A percentile compares a stretch with the other conserved stretches of the same genome.
Evolutionary conservation across 2,888 invertebrate genomes (phyloP).

Genomic region (Torymus tubicola): DNA sequence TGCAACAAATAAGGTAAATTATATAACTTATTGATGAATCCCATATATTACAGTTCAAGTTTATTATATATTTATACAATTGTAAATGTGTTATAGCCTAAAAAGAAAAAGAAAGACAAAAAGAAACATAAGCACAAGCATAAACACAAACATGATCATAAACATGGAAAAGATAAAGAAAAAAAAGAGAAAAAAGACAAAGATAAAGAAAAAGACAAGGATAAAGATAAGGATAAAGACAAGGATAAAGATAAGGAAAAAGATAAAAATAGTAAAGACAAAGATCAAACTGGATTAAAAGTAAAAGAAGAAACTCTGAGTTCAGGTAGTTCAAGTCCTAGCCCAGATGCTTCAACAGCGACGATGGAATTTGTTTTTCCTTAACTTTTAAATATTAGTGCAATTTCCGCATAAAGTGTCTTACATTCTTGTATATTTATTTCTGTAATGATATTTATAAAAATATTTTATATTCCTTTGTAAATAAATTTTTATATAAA

Average conservation of each 20-base stretch:
- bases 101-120: slow-evolving; percentile 92
- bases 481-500: slow-evolving; percentile 49
- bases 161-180: slow-evolving; percentile 78
- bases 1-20: slow-evolving; percentile 77
- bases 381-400: slow-evolving; percentile 53
- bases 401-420: slow-evolving; percentile 32
- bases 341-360: slow-evolving; percentile 79
- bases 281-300: slow-evolving; percentile 79
- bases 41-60: not conserved
- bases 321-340: slow-evolving; percentile 86
- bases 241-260: slow-evolving; percentile 77
- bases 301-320: slow-evolving; percentile 87
- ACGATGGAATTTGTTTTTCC: slow-evolving; percentile 71
- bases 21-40: slow-evolving; percentile 9
- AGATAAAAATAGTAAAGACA: slow-evolving; percentile 76
- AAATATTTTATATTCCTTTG: slow-evolving; percentile 41
- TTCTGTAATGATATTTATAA: slow-evolving; percentile 34
- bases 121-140: slow-evolving; percentile 91
- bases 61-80: not conserved
- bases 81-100: slow-evolving; percentile 64
- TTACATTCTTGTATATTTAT: slow-evolving; percentile 39
- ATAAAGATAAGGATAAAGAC: slow-evolving; percentile 78
- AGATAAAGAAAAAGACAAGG: slow-evolving; percentile 83
- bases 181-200: slow-evolving; percentile 80
- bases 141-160: slow-evolving; percentile 80